Conservation (phyloP, 1,140 invertebrate genomes). For the Steinernema feltiae region DNA sequence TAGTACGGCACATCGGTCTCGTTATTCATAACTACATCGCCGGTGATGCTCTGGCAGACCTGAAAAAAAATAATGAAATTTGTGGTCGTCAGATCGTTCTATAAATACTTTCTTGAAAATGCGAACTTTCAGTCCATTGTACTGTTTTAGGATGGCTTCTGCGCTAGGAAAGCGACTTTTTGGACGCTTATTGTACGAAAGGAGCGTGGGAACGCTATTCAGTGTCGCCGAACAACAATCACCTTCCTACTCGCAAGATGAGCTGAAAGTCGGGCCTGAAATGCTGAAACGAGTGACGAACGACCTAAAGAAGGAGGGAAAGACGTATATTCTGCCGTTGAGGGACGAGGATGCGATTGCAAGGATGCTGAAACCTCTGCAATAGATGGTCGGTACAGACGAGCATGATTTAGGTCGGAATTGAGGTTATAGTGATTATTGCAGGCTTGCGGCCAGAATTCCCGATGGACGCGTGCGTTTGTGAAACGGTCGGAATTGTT, state of each 20-base stretch:
- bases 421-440: background rate
- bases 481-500: conserved; percentile 22
- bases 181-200: too few species aligned
- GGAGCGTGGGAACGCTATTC: too few species aligned
- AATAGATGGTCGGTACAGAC: background rate
- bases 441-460: conserved; percentile 26
- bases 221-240: too few species aligned
- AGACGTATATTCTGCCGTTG: conserved; percentile 16
- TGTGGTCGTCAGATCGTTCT: too few species aligned
- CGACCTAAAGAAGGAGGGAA: conserved; percentile 23
- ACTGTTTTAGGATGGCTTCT: too few species aligned
- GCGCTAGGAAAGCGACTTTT: too few species aligned
- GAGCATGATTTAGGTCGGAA: background rate
- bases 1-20: too few species aligned
- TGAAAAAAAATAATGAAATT: too few species aligned
- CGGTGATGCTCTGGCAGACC: too few species aligned
- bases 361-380: background rate
- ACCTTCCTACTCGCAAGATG: conserved; percentile 11
- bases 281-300: conserved; percentile 22
- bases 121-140: too few species aligned
- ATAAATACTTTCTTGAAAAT: too few species aligned
- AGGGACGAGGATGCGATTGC: conserved; percentile 14
- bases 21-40: too few species aligned
- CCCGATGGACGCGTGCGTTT: conserved; percentile 11
- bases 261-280: conserved; percentile 16